Percentiles rank a stretch among this genome's conserved stretches.
These are phyloP conservation scores for Glossosoma conforme DNA, from an alignment of 1,140 invertebrate species.

Conservation along the genomic window DNA sequence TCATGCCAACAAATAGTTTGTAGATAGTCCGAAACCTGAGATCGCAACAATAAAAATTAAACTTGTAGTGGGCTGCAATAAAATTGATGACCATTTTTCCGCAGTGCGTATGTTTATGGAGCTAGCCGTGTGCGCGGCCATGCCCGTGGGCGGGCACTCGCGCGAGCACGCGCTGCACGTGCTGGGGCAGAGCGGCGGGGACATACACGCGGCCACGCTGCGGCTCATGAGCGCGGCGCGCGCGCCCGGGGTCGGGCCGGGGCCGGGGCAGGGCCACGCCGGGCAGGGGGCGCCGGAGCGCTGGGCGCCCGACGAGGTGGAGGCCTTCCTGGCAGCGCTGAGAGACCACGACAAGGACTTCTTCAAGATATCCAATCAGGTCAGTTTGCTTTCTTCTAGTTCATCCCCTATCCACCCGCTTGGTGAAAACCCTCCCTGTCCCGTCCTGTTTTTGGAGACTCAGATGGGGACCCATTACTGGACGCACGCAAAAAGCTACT, in stretches of 20 bases:
- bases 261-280: conserved; percentile 46
- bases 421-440: too few species aligned
- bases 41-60: not conserved
- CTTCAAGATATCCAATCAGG: conserved; percentile 77
- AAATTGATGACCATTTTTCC: not conserved
- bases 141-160: conserved; percentile 86
- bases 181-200: conserved; percentile 78
- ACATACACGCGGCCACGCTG: conserved; percentile 84
- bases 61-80: not conserved
- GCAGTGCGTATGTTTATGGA: conserved; percentile 83
- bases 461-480: too few species aligned
- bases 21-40: too few species aligned
- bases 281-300: conserved; percentile 69
- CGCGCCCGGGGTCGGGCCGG: conserved; percentile 17
- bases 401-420: too few species aligned
- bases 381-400: too few species aligned
- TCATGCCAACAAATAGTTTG: too few species aligned
- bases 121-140: conserved; percentile 86
- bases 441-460: too few species aligned
- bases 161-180: conserved; percentile 92
- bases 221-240: conserved; percentile 69
- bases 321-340: conserved; percentile 81
- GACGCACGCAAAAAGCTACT: too few species aligned
- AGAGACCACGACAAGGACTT: conserved; percentile 94
- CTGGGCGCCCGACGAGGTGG: conserved; percentile 85